phyloP scores from a whole-genome alignment of 2,888 invertebrate genomes.

The Eurois occulta region DNA sequence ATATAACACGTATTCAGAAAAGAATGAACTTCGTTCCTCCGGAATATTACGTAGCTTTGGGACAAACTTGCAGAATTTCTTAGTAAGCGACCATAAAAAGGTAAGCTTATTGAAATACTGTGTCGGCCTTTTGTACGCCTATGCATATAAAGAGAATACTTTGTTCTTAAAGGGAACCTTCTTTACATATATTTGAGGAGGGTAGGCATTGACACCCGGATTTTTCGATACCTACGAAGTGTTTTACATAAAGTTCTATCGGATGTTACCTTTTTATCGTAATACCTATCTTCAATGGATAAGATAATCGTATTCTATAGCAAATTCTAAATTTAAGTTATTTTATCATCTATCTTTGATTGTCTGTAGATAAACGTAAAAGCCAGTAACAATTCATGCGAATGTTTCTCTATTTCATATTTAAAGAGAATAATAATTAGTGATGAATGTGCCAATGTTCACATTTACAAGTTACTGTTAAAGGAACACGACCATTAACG shows the following conservation, averaged over 20 bases:
- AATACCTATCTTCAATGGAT: constrained; percentile 15
- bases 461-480: constrained; percentile 39
- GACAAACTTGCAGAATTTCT: constrained; percentile 52
- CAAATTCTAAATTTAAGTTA: constrained; percentile 9
- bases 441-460: constrained; percentile 9
- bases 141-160: constrained; percentile 62
- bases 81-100: constrained; percentile 54
- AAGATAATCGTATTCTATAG: constrained; percentile 15
- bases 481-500: constrained; percentile 73
- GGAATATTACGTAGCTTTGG: constrained; percentile 28
- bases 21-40: constrained; percentile 22
- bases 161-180: constrained; percentile 40
- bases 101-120: constrained; percentile 62
- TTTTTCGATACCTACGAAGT: constrained; percentile 24
- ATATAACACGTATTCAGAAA: constrained; percentile 24
- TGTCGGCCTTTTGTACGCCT: constrained; percentile 37
- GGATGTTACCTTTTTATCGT: not conserved
- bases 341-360: constrained; percentile 29
- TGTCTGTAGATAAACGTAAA: constrained; percentile 11
- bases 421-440: constrained; percentile 35
- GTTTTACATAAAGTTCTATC: constrained; percentile 26
- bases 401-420: not conserved
- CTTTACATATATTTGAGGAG: constrained; percentile 44
- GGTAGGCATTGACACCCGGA: constrained; percentile 29
- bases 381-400: not conserved